Conservation (phyloP, 2,113 vertebrate species). For the Rhea americana region DNA sequence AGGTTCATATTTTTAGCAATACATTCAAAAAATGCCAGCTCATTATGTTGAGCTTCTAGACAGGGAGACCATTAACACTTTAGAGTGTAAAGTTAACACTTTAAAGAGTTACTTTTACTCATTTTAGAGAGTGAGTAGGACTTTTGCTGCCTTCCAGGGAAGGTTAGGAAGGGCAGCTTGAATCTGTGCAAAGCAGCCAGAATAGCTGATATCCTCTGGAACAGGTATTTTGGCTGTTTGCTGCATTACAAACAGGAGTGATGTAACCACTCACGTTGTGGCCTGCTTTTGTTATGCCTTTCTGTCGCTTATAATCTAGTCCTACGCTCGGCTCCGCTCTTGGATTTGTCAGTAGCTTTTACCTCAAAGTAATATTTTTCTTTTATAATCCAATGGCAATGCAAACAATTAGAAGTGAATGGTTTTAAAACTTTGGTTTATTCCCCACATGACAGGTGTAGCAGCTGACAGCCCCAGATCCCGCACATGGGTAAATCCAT, state of each 20-base stretch:
- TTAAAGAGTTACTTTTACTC: background rate
- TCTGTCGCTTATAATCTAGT: background rate
- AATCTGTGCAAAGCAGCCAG: background rate
- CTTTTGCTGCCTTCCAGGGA: background rate
- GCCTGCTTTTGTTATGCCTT: background rate
- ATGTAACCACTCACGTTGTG: background rate
- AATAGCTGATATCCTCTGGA: background rate
- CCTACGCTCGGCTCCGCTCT: background rate
- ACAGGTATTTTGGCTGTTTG: background rate
- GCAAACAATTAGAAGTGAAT: background rate
- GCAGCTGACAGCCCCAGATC: background rate
- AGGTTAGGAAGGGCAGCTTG: background rate
- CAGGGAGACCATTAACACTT: background rate
- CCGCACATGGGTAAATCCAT: accelerated
- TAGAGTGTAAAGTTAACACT: background rate
- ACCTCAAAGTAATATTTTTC: background rate
- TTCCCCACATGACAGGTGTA: background rate
- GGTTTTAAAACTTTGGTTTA: background rate
- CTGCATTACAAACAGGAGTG: background rate
- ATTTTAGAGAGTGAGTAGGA: background rate
- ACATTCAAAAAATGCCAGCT: background rate
- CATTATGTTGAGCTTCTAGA: background rate
- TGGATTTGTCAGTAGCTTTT: background rate
- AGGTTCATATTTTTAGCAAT: background rate
- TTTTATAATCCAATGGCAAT: background rate